A percentile compares a stretch with the other conserved stretches of the same genome.
phyloP scores from a whole-genome alignment of 64 coral and sea anemone genomes.

The Pocillopora damicornis region DNA sequence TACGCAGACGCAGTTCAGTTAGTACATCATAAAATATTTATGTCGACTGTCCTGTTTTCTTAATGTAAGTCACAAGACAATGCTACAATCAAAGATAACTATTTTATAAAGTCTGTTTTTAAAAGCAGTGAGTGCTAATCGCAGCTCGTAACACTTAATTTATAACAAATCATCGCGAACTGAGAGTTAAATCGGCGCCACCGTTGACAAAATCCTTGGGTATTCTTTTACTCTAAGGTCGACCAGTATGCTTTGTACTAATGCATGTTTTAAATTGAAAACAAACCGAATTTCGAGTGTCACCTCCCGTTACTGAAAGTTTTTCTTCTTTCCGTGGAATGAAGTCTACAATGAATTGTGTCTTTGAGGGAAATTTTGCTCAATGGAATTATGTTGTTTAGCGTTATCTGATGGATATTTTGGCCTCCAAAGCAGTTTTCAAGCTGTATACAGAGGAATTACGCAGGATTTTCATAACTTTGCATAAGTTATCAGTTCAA shows the following conservation, averaged over 20 bases:
- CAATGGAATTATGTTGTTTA: too few relatives aligned
- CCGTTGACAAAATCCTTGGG: background rate
- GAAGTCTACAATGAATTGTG: too few relatives aligned
- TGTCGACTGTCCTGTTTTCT: background rate
- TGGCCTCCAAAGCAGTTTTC: too few relatives aligned
- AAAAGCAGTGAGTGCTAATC: background rate
- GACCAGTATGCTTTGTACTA: background rate
- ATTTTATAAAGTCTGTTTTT: background rate
- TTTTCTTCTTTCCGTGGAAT: too few relatives aligned
- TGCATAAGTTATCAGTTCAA: too few relatives aligned
- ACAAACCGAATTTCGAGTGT: too few relatives aligned
- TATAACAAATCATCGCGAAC: background rate
- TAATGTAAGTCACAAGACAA: constrained; percentile 1
- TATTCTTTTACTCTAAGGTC: background rate
- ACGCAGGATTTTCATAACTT: too few relatives aligned
- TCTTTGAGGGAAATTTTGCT: too few relatives aligned
- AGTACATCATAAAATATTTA: constrained; percentile 27
- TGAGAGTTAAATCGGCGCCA: background rate
- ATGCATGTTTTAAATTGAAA: too few relatives aligned
- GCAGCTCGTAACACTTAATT: background rate
- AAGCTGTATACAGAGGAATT: too few relatives aligned
- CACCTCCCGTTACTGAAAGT: too few relatives aligned
- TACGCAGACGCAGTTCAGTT: constrained; percentile 12
- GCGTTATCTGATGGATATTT: too few relatives aligned
- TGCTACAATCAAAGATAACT: constrained; percentile 10